These are phyloP conservation scores for Latrodectus elegans DNA, from an alignment of 2,888 invertebrate genomes.

Conservation along the genomic window DNA sequence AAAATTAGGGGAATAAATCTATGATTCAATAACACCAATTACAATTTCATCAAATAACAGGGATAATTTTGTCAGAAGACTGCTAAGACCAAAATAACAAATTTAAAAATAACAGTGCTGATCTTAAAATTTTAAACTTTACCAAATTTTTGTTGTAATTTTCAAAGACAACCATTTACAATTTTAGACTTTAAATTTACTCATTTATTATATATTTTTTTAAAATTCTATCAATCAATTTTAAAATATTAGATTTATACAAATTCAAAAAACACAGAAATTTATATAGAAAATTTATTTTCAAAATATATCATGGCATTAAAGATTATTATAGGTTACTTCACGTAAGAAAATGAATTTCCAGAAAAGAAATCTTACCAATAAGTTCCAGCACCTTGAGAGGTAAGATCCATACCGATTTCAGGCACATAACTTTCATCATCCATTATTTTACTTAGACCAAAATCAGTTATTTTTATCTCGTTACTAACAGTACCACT, in stretches of 20 bases:
- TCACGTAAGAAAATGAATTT: constrained; percentile 69
- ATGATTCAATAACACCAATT: no score
- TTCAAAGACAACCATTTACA: neutral
- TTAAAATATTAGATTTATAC: neutral
- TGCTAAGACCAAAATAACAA: no score
- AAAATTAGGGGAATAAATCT: no score
- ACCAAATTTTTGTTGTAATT: no score
- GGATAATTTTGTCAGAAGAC: no score
- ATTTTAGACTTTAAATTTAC: neutral
- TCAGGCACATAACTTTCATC: constrained; percentile 99
- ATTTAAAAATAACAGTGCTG: no score
- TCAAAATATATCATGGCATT: neutral
- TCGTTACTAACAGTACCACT: constrained; percentile 99
- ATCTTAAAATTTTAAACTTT: no score
- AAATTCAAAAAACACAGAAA: neutral
- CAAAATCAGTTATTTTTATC: constrained; percentile 99
- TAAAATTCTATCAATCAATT: no score
- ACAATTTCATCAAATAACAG: no score
- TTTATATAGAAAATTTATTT: neutral
- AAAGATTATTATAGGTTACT: neutral
- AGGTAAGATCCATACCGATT: constrained; percentile 99
- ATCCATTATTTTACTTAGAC: constrained; percentile 99
- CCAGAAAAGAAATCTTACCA: constrained; percentile 82
- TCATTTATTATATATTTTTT: neutral
- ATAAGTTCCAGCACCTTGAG: constrained; percentile 99